Conservation (phyloP, 2,888 invertebrate species). For the Monoplex corrugatus region DNA sequence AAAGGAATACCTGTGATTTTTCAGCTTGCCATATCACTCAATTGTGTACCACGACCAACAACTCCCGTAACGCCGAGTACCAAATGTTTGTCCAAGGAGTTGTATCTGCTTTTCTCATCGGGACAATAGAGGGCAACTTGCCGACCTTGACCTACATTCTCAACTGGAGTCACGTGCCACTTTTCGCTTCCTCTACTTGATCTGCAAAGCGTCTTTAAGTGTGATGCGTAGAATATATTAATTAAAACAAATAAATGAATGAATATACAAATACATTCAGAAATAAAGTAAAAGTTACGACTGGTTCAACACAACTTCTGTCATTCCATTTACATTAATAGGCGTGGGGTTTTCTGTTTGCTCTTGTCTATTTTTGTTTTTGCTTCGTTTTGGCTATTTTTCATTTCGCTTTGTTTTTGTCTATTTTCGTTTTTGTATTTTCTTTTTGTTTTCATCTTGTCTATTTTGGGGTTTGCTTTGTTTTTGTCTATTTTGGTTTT, state of each 20-base stretch:
- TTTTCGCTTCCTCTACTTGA: conserved; percentile 56
- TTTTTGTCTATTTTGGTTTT: no score
- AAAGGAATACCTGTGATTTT: no score
- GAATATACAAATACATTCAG: no score
- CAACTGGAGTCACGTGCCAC: conserved; percentile 55
- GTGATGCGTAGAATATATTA: conserved; percentile 56
- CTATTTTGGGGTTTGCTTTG: no score
- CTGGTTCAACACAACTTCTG: neutral
- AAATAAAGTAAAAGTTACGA: no score
- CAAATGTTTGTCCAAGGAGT: conserved; percentile 64
- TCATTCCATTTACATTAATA: no score
- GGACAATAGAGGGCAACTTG: conserved; percentile 59
- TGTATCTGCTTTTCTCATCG: conserved; percentile 61
- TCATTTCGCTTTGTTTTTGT: no score
- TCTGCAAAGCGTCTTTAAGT: conserved; percentile 59
- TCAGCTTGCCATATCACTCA: conserved; percentile 61
- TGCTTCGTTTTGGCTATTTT: no score
- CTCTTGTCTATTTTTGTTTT: no score
- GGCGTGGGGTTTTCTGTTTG: neutral
- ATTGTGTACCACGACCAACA: conserved; percentile 63
- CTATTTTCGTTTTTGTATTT: no score
- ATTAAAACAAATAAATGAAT: no score
- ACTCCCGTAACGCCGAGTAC: conserved; percentile 58
- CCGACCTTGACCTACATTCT: conserved; percentile 59
- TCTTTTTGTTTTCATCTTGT: no score